Base-by-base conservation (phyloP, 1,140 invertebrate species). In the Drosophila sucinea region DNA sequence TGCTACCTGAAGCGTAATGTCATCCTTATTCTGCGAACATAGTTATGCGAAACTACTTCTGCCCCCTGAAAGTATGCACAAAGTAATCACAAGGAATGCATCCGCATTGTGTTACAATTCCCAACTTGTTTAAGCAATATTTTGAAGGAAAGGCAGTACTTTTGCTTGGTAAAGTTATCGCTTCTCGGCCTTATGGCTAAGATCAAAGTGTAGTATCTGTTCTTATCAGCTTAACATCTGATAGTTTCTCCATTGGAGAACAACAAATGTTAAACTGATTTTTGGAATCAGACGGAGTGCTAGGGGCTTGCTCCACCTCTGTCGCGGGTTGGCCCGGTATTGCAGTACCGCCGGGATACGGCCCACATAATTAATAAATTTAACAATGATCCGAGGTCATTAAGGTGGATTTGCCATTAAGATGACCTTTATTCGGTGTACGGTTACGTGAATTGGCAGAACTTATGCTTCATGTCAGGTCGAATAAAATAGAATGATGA, bases 201-300 rank as follows among this genome's bases (percentile, higher is more conserved):
- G 92, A 93, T 93, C 92, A 92, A 93, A 93, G 92, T 93, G 92
- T 93, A 93, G 93, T 93, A 93, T 94, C 93, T 94, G 94, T 94
- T 94, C 94, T 94, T 94, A 94, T 94, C 93, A 94, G 94, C 93
- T 94, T 94, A 94, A 94, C 94, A 94, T 94, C 94, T 94, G 94
- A 93, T 94, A 94, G 93, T 93, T 92, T 91, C 91, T 90, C 92
- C 92, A 94, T 93, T 89, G 93, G 91, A 92, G 91, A 91, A 91
- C 93, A 93, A 93, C 90, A 90, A 89, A 94, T 94, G 94, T 94
- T 94, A 94, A 94, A 93, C 93, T 94, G 93, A 93, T 94, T 94
- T 94, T 94, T 94, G 93, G 84, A 93, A 92, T 70, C 47, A 79
- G 93, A 92, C 78, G 92, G 92, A 91, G 82, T 65, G 90, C 85